These are phyloP conservation scores for Heliconius aoede DNA, from an alignment of 2,888 invertebrate genomes.

Conservation along the genomic window DNA sequence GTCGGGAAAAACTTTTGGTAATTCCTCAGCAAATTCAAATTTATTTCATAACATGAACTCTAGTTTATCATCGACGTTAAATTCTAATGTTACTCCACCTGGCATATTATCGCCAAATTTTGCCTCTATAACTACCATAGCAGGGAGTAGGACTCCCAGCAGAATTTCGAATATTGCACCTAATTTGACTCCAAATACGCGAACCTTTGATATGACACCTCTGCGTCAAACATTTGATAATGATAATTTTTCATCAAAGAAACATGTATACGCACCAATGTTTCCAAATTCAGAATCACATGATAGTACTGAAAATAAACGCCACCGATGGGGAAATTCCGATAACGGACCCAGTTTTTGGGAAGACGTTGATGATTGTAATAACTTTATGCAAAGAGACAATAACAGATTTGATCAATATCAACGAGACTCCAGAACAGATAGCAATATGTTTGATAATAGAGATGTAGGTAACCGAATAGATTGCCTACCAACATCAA, in stretches of 20 bases:
- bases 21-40: conserved; percentile 20
- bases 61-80: conserved; percentile 15
- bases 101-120: conserved; percentile 35
- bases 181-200: conserved; percentile 50
- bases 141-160: conserved; percentile 47
- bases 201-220: conserved; percentile 50
- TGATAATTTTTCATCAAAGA: conserved; percentile 55
- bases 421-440: conserved; percentile 46
- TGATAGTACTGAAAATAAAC: conserved; percentile 49
- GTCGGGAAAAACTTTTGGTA: conserved; percentile 40
- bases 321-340: conserved; percentile 33
- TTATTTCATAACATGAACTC: conserved; percentile 23
- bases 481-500: conserved; percentile 49
- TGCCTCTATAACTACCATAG: conserved; percentile 36
- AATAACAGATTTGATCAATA: conserved; percentile 46
- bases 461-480: conserved; percentile 42
- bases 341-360: conserved; percentile 37
- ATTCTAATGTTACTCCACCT: conserved; percentile 34
- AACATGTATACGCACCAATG: conserved; percentile 71
- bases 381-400: conserved; percentile 34
- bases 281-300: conserved; percentile 55
- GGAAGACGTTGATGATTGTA: conserved; percentile 51
- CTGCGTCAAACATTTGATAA: conserved; percentile 62
- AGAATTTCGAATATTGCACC: conserved; percentile 47
- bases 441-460: conserved; percentile 42